Conservation (phyloP, 2,797 vertebrate species). For the Pipistrellus pygmaeus region DNA sequence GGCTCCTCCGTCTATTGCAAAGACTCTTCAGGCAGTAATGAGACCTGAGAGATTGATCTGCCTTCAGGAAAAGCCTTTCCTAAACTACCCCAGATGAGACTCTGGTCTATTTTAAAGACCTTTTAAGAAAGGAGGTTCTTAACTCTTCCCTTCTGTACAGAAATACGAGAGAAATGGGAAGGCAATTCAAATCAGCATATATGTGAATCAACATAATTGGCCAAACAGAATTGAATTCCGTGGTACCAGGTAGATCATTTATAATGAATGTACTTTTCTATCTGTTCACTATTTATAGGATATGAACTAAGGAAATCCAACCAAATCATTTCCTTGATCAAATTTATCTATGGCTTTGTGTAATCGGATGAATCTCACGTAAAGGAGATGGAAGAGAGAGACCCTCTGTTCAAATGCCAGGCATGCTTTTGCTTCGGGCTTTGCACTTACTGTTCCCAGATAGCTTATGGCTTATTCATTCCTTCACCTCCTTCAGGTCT, state of each 20-base stretch:
- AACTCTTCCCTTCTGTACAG: not conserved
- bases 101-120: conserved; percentile 51
- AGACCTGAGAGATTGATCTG: conserved; percentile 63
- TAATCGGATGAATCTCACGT: not conserved
- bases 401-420: not conserved
- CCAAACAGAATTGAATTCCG: not conserved
- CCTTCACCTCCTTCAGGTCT: not conserved
- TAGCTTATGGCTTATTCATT: not conserved
- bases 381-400: conserved; percentile 11
- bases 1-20: not conserved
- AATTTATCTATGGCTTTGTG: not conserved
- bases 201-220: not conserved
- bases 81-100: conserved; percentile 43
- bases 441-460: not conserved
- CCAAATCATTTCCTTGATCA: conserved; percentile 36
- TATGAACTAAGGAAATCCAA: not conserved
- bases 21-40: conserved; percentile 52
- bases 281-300: not conserved
- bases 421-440: not conserved
- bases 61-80: conserved; percentile 59
- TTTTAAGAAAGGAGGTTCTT: conserved; percentile 49
- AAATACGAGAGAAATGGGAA: conserved; percentile 7
- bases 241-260: not conserved
- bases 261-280: conserved; percentile 25
- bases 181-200: not conserved